phyloP scores from a whole-genome alignment of 2,888 invertebrate genomes.

The Antitype chi region DNA sequence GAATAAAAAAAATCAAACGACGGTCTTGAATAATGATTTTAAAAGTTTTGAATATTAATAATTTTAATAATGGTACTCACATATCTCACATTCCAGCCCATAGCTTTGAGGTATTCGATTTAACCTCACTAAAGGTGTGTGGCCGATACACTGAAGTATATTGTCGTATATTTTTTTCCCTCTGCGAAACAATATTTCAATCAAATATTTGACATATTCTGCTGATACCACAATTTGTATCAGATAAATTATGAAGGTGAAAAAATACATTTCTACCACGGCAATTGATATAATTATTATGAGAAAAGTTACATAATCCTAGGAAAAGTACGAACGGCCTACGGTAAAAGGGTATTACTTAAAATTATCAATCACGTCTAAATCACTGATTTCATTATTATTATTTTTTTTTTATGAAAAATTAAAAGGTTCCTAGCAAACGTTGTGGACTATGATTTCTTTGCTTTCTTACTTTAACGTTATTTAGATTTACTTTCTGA shows the following conservation, averaged over 20 bases:
- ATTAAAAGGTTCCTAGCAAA: background rate
- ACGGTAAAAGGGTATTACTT: background rate
- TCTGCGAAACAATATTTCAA: conserved; percentile 70
- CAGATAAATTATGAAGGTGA: background rate
- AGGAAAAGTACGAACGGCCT: background rate
- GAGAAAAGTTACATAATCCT: background rate
- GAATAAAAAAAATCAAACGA: background rate
- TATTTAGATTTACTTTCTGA: background rate
- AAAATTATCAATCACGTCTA: background rate
- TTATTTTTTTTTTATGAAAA: background rate
- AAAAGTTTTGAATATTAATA: background rate
- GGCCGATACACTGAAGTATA: conserved; percentile 94
- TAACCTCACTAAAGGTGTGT: conserved; percentile 94
- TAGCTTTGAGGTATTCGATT: conserved; percentile 94
- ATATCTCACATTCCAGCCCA: conserved; percentile 95
- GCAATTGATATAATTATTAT: background rate
- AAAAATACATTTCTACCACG: no score
- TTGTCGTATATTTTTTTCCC: conserved; percentile 86
- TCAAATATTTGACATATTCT: background rate
- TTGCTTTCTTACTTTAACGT: background rate
- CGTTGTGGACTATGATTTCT: background rate
- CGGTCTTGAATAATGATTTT: background rate
- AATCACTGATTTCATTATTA: background rate
- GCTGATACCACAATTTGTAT: background rate
- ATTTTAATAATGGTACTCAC: conserved; percentile 90